phyloP scores from a whole-genome alignment of 2,797 vertebrate species.

The Cottoperca gobio region DNA sequence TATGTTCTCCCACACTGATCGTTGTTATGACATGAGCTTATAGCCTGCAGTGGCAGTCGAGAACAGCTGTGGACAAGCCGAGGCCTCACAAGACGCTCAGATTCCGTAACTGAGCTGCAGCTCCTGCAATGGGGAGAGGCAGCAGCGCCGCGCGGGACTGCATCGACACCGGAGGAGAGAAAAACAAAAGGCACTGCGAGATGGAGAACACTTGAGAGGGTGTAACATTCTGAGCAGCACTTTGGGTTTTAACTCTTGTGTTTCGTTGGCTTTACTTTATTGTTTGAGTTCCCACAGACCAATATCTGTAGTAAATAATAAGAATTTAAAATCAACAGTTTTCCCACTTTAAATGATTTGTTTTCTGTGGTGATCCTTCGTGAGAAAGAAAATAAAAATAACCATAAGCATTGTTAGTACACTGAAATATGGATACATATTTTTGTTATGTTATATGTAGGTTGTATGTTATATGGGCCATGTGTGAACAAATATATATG shows the following conservation, averaged over 20 bases:
- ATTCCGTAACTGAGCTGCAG: slow-evolving; percentile 30
- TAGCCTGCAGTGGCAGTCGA: slow-evolving; percentile 56
- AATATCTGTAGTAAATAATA: background rate
- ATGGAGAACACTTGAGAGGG: background rate
- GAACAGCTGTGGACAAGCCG: slow-evolving; percentile 70
- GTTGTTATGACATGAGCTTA: slow-evolving; percentile 72
- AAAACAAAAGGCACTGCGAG: background rate
- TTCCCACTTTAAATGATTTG: background rate
- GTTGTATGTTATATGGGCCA: background rate
- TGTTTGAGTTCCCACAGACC: background rate
- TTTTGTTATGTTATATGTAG: too few species aligned
- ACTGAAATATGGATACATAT: background rate
- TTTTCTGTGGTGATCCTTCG: background rate
- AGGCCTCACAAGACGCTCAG: slow-evolving; percentile 68
- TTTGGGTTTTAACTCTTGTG: background rate
- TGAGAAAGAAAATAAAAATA: background rate
- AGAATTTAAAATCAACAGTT: background rate
- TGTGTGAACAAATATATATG: background rate
- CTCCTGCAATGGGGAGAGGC: background rate
- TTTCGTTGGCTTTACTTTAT: background rate
- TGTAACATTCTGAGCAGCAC: accelerated
- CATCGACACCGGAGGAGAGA: background rate
- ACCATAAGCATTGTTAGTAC: background rate
- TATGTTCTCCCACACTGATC: slow-evolving; percentile 39
- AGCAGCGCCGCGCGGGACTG: too few species aligned